These are phyloP conservation scores for Capreolus pygargus DNA, from an alignment of 2,113 vertebrate species.

Conservation along the genomic window DNA sequence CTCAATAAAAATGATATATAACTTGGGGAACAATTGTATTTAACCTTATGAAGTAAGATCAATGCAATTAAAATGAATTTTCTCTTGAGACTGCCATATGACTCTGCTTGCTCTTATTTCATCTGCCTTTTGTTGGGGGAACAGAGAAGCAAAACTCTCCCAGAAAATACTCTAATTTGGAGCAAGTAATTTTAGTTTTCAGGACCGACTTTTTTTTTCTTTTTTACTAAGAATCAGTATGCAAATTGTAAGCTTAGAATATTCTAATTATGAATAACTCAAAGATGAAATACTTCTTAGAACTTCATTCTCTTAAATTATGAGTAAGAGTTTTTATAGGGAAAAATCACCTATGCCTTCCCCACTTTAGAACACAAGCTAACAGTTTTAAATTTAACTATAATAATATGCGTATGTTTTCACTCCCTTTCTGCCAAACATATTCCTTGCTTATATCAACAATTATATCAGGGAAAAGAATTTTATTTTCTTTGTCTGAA, in stretches of 20 bases:
- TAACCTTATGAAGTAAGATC: constrained; percentile 69
- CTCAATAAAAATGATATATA: constrained; percentile 71
- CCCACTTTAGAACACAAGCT: neutral
- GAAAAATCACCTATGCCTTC: neutral
- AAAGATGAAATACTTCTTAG: neutral
- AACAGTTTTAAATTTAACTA: neutral
- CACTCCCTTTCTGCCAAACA: neutral
- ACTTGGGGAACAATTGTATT: constrained; percentile 67
- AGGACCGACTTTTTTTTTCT: neutral
- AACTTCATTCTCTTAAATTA: constrained; percentile 23
- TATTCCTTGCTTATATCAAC: neutral
- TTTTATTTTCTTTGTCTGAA: neutral
- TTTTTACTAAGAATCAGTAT: neutral
- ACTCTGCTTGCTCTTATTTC: neutral
- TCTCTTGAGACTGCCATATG: constrained; percentile 51
- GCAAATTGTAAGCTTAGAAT: neutral
- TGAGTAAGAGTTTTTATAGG: neutral
- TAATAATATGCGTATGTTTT: neutral
- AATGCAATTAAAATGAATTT: constrained; percentile 73
- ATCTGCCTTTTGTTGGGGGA: neutral
- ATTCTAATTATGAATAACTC: neutral
- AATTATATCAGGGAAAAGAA: neutral
- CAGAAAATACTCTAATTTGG: constrained; percentile 8
- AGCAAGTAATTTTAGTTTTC: constrained; percentile 10
- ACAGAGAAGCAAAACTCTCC: constrained; percentile 17